Percentiles rank a stretch among this genome's conserved stretches.
These are phyloP conservation scores for Alethe castanea DNA, from an alignment of 2,113 vertebrate species.

Conservation along the genomic window DNA sequence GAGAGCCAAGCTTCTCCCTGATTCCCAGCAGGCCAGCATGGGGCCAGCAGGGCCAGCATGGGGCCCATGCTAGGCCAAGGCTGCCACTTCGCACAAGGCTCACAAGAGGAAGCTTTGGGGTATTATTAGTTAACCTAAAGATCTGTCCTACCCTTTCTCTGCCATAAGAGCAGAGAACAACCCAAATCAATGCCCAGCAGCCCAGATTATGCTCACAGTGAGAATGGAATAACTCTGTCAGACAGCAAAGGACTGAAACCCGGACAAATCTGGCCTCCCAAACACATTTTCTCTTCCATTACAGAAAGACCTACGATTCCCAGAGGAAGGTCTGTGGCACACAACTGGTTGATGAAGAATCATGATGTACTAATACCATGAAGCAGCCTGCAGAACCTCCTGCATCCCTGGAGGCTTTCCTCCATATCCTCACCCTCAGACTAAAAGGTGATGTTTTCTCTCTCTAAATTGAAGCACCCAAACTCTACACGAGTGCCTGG, in stretches of 20 bases:
- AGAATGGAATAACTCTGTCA: background rate
- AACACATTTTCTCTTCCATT: background rate
- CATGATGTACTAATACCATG: background rate
- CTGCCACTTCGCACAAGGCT: background rate
- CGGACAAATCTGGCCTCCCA: background rate
- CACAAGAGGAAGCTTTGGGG: background rate
- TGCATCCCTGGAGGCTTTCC: background rate
- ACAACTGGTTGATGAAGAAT: background rate
- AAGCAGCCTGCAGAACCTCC: background rate
- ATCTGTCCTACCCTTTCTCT: background rate
- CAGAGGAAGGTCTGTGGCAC: background rate
- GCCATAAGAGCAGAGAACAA: background rate
- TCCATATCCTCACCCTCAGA: background rate
- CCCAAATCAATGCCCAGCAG: background rate
- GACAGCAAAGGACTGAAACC: background rate
- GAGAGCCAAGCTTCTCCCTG: background rate
- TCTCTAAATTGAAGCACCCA: background rate
- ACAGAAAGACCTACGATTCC: background rate
- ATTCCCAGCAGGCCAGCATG: background rate
- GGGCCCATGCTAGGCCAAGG: background rate
- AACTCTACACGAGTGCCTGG: background rate
- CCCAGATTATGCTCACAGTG: background rate
- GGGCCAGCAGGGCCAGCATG: background rate
- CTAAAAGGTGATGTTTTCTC: background rate
- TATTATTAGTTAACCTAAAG: background rate